Conservation (phyloP, 2,888 invertebrate species). For the Plebejus anna region DNA sequence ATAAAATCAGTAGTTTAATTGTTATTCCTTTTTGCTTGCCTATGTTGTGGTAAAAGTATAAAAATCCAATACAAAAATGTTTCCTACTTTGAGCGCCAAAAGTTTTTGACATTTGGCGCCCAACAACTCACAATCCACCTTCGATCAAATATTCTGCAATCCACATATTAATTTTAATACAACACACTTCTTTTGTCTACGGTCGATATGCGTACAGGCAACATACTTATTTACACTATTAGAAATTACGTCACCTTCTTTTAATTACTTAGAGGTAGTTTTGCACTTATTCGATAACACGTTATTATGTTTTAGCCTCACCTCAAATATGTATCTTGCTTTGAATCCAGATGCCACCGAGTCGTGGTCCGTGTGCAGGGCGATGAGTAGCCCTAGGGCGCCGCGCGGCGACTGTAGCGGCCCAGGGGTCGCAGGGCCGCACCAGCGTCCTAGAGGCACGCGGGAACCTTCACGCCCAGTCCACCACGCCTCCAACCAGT, state of each 20-base stretch:
- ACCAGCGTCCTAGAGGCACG: slow-evolving; percentile 94
- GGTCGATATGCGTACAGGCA: not conserved
- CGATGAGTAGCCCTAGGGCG: slow-evolving; percentile 91
- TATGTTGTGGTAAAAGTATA: no score
- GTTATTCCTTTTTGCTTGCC: no score
- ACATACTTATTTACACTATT: not conserved
- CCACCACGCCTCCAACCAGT: slow-evolving; percentile 97
- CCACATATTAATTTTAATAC: no score
- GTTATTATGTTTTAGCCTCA: slow-evolving; percentile 37
- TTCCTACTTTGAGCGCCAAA: not conserved
- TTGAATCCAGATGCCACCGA: slow-evolving; percentile 97
- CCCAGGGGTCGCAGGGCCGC: slow-evolving; percentile 94
- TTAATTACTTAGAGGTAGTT: not conserved
- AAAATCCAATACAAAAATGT: not conserved
- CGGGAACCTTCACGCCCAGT: slow-evolving; percentile 90
- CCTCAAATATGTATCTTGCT: slow-evolving; percentile 95
- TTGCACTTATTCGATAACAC: no score
- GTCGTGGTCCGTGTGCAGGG: slow-evolving; percentile 92
- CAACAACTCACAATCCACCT: not conserved
- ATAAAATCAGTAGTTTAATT: no score
- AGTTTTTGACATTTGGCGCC: not conserved
- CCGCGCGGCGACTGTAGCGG: slow-evolving; percentile 96
- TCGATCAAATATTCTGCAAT: no score
- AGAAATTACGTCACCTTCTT: not conserved
- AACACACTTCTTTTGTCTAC: no score